phyloP scores from a whole-genome alignment of 2,113 vertebrate species.

The Trogon melanurus region DNA sequence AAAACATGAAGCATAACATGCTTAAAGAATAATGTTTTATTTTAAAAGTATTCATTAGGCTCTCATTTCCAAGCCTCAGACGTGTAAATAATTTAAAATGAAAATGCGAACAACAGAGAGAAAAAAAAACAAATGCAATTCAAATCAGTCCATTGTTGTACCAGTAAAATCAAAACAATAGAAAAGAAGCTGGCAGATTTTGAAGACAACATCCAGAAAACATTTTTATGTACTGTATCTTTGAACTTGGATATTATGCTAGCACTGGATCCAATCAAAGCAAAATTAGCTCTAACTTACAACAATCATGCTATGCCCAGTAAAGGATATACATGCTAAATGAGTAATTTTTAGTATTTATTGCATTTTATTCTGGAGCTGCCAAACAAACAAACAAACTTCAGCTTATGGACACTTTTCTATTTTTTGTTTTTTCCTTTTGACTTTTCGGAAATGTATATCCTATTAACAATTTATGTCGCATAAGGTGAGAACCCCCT shows the following conservation, averaged over 20 bases:
- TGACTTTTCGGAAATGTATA: background rate
- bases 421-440: background rate
- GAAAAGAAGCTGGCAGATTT: constrained; percentile 26
- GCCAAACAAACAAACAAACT: background rate
- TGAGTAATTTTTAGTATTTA: background rate
- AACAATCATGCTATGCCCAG: background rate
- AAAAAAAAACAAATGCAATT: constrained; percentile 46
- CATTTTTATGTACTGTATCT: constrained; percentile 14
- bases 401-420: background rate
- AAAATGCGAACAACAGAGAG: constrained; percentile 27
- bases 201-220: constrained; percentile 38
- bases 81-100: constrained; percentile 72
- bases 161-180: constrained; percentile 41
- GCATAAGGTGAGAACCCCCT: background rate
- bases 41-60: constrained; percentile 68
- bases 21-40: constrained; percentile 50
- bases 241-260: constrained; percentile 16
- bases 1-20: constrained; percentile 44
- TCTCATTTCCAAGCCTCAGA: constrained; percentile 56
- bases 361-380: background rate
- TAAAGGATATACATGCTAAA: background rate
- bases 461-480: background rate
- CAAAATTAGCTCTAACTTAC: background rate
- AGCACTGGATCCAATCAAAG: background rate
- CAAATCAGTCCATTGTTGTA: constrained; percentile 49